A percentile compares a stretch with the other conserved stretches of the same genome.
These are phyloP conservation scores for Didymodactylos carnosus DNA, from an alignment of 2,888 invertebrate species.

Conservation along the genomic window DNA sequence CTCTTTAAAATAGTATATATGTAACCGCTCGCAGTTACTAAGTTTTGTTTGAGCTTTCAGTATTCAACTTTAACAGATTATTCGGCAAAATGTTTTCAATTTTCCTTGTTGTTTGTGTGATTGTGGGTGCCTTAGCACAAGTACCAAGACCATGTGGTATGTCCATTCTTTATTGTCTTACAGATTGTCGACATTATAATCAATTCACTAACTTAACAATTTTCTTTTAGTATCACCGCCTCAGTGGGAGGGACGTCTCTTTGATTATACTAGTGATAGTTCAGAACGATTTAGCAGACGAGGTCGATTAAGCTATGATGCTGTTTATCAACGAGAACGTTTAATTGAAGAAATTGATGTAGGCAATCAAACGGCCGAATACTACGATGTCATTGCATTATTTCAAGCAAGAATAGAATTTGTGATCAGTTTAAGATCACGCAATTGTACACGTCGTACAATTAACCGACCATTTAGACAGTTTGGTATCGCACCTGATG, in stretches of 20 bases:
- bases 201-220: no score
- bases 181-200: no score
- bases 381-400: slow-evolving; percentile 7
- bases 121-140: no score
- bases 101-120: no score
- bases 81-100: no score
- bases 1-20: no score
- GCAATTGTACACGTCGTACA: background rate
- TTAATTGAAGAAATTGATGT: slow-evolving; percentile 1
- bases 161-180: no score
- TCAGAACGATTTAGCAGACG: no score
- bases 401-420: slow-evolving; percentile 2
- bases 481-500: slow-evolving; percentile 8
- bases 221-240: no score
- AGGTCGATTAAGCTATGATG: slow-evolving; percentile 7
- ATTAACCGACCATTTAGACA: slow-evolving; percentile 5
- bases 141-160: background rate
- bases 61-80: no score
- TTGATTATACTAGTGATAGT: background rate
- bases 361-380: background rate
- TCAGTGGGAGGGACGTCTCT: background rate
- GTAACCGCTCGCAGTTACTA: no score
- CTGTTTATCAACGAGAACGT: slow-evolving; percentile 7
- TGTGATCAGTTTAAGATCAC: background rate
- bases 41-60: no score